phyloP scores from a whole-genome alignment of 2,888 invertebrate genomes.

The Ethmia dodecea region DNA sequence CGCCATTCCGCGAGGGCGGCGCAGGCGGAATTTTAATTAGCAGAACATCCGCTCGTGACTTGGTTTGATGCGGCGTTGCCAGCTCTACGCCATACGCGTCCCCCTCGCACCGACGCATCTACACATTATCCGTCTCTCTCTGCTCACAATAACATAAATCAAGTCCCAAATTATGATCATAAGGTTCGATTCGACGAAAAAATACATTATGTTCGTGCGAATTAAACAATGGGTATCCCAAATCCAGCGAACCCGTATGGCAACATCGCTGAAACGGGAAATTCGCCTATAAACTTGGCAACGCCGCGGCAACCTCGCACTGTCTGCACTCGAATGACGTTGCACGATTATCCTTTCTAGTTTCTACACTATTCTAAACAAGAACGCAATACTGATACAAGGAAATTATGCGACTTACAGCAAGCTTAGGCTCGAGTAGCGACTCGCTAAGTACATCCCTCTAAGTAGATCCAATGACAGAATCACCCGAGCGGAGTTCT shows the following conservation, averaged over 20 bases:
- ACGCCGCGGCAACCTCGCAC: conserved; percentile 64
- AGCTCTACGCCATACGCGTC: conserved; percentile 52
- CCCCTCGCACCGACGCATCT: conserved; percentile 24
- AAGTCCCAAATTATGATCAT: conserved; percentile 40
- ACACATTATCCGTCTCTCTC: conserved; percentile 32
- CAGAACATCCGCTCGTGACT: conserved; percentile 77
- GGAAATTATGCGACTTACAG: conserved; percentile 58
- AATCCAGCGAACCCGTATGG: conserved; percentile 45
- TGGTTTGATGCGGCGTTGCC: conserved; percentile 67
- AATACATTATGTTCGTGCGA: conserved; percentile 22
- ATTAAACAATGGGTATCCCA: conserved; percentile 58
- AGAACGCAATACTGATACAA: conserved; percentile 72
- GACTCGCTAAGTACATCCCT: conserved; percentile 38
- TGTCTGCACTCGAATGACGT: conserved; percentile 65
- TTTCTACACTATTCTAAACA: conserved; percentile 67
- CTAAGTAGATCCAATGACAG: conserved; percentile 20
- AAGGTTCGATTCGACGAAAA: conserved; percentile 28
- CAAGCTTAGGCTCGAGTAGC: conserved; percentile 44
- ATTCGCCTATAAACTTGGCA: conserved; percentile 62
- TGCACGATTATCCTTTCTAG: conserved; percentile 72
- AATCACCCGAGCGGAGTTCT: conserved; percentile 49
- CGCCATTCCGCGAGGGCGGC: conserved; percentile 77
- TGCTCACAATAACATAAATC: conserved; percentile 31
- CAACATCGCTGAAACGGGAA: conserved; percentile 67
- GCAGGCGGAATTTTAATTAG: conserved; percentile 78